Conservation (phyloP, 2,888 invertebrate genomes). For the Yponomeuta malinellus region DNA sequence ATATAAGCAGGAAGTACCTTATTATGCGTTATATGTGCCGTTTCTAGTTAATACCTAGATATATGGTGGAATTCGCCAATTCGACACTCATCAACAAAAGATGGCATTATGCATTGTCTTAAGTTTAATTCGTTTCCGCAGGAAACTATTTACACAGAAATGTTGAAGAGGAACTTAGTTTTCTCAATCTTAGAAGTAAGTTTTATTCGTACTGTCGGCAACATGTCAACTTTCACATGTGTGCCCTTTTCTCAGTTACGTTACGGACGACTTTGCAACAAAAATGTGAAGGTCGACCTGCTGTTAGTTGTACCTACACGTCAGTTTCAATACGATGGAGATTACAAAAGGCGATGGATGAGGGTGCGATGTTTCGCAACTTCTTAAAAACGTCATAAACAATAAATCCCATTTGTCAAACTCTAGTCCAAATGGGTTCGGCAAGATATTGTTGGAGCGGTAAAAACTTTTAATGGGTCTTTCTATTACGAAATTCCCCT, state of each 20-base stretch:
- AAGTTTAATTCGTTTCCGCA: too few relatives aligned
- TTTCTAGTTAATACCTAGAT: background rate
- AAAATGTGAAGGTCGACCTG: too few relatives aligned
- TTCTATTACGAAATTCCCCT: slow-evolving; percentile 2
- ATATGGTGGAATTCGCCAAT: background rate
- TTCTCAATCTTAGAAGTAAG: too few relatives aligned
- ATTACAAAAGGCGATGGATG: slow-evolving; percentile 49
- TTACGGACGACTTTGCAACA: too few relatives aligned
- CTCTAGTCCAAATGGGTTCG: slow-evolving; percentile 27
- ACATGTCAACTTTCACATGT: too few relatives aligned
- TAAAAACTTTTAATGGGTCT: slow-evolving; percentile 17
- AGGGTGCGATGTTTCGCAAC: slow-evolving; percentile 37
- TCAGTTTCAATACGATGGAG: background rate
- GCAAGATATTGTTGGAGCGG: slow-evolving; percentile 33
- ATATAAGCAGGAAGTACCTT: too few relatives aligned
- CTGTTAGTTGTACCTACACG: background rate
- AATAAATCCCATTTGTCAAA: slow-evolving; percentile 52
- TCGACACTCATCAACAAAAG: background rate
- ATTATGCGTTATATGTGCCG: too few relatives aligned
- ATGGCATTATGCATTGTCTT: too few relatives aligned
- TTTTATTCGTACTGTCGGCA: too few relatives aligned
- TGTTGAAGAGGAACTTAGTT: too few relatives aligned
- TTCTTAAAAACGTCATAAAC: slow-evolving; percentile 35
- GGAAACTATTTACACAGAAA: too few relatives aligned
- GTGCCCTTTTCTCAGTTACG: too few relatives aligned